phyloP scores from a whole-genome alignment of 64 coral and sea anemone genomes.

The Platygyra sinensis region DNA sequence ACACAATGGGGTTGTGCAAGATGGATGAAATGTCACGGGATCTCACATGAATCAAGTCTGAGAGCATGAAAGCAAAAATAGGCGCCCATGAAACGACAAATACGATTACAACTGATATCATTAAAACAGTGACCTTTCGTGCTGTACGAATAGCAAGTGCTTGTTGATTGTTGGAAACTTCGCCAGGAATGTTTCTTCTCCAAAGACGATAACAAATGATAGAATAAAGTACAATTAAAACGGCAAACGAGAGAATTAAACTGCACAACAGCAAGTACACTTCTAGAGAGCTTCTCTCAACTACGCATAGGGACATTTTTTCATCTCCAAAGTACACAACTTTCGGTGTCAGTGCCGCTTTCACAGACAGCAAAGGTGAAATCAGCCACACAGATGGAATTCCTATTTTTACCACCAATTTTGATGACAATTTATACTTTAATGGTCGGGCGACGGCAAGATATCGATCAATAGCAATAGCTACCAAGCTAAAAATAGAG shows the following conservation, averaged over 20 bases:
- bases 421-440: neutral
- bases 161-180: neutral
- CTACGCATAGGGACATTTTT: neutral
- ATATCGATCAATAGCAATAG: constrained; percentile 1
- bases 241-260: neutral
- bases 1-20: neutral
- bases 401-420: neutral
- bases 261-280: neutral
- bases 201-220: constrained; percentile 41
- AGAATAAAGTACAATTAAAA: neutral
- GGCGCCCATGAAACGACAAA: constrained; percentile 34
- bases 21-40: neutral
- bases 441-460: constrained; percentile 2
- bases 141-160: neutral
- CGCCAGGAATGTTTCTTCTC: constrained; percentile 39
- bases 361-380: neutral
- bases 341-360: neutral
- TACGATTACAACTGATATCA: constrained; percentile 1
- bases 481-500: neutral
- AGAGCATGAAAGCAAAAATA: neutral
- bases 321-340: neutral
- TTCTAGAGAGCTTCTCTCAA: neutral
- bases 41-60: neutral
- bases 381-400: neutral
- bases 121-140: constrained; percentile 28